A percentile compares a stretch with the other conserved stretches of the same genome.
These are phyloP conservation scores for Cairina moschata DNA, from an alignment of 2,113 vertebrate genomes.

Conservation along the genomic window DNA sequence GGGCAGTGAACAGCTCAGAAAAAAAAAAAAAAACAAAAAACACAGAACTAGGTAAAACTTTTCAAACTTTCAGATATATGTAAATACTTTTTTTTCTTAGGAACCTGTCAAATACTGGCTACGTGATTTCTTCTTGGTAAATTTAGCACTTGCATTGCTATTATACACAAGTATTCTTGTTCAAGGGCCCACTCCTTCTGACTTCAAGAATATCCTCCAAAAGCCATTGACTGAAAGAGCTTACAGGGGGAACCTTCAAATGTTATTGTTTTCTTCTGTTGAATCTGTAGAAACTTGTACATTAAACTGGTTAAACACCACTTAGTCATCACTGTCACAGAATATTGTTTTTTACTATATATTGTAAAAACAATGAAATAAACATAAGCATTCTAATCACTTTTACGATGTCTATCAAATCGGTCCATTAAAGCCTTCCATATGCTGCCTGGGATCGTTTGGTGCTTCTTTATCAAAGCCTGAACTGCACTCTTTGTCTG, in stretches of 20 bases:
- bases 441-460: slow-evolving; percentile 86
- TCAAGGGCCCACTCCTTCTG: not conserved
- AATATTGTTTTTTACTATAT: not conserved
- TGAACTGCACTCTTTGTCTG: slow-evolving; percentile 86
- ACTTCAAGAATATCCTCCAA: not conserved
- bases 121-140: not conserved
- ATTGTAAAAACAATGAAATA: not conserved
- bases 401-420: slow-evolving; percentile 76
- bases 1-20: not conserved
- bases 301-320: not conserved
- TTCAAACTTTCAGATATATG: not conserved
- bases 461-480: slow-evolving; percentile 84
- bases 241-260: not conserved
- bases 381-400: slow-evolving; percentile 56
- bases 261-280: not conserved
- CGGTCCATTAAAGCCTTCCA: slow-evolving; percentile 84
- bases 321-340: not conserved
- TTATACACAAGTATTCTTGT: not conserved
- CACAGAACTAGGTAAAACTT: not conserved
- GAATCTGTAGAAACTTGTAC: not conserved
- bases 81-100: not conserved
- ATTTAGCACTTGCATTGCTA: not conserved
- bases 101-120: not conserved
- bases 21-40: not conserved
- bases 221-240: not conserved